Percentiles rank a stretch among this genome's conserved stretches.
Conservation (phyloP, 1,140 invertebrate species). For the Watersipora subatra region DNA sequence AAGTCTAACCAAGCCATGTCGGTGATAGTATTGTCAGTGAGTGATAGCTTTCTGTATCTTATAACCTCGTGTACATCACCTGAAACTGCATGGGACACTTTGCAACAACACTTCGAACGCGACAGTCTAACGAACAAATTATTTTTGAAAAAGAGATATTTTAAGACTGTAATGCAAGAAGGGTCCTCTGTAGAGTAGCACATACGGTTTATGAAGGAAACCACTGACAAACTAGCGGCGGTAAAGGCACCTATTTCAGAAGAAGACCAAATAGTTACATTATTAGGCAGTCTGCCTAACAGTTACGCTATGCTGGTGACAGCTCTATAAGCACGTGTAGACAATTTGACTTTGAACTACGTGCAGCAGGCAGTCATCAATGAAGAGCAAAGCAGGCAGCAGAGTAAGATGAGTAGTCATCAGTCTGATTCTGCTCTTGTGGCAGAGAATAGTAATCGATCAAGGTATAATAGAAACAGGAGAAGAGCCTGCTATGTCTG, state of each 20-base stretch:
- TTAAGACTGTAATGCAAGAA: not conserved
- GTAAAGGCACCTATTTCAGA: not conserved
- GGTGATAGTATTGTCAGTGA: not conserved
- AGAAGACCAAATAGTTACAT: no score
- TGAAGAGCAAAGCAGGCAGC: no score
- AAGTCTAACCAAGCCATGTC: not conserved
- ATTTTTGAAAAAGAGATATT: constrained; percentile 1
- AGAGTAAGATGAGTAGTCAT: no score
- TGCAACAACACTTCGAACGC: not conserved
- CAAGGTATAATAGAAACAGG: no score
- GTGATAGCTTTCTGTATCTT: not conserved
- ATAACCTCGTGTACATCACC: not conserved
- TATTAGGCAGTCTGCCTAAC: no score
- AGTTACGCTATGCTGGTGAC: no score
- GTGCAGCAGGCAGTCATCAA: no score
- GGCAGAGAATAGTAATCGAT: no score
- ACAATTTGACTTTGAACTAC: no score
- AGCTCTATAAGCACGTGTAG: no score
- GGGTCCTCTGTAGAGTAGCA: not conserved
- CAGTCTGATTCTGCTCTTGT: no score
- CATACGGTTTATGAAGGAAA: not conserved
- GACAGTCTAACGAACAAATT: not conserved
- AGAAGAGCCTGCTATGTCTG: no score
- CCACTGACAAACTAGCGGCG: not conserved
- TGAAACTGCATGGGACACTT: not conserved